These are phyloP conservation scores for Sinodicranocentrus sp. DNA, from an alignment of 2,888 invertebrate species.

Conservation along the genomic window DNA sequence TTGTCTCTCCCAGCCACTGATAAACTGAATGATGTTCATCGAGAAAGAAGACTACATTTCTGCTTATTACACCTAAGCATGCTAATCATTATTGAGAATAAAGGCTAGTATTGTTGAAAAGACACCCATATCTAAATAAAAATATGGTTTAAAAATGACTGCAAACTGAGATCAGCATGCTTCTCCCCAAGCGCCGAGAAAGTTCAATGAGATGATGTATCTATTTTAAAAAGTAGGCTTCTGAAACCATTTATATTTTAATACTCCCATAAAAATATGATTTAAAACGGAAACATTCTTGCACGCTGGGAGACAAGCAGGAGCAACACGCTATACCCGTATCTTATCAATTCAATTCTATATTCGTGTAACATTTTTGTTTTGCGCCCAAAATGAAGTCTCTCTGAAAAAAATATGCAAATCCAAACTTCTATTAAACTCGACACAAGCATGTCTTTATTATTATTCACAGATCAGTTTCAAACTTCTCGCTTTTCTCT, in stretches of 20 bases:
- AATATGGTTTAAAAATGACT: no score
- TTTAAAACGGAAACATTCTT: slow-evolving; percentile 28
- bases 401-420: background rate
- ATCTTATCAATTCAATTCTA: background rate
- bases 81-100: no score
- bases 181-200: no score
- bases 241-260: slow-evolving; percentile 23
- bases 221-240: slow-evolving; percentile 3
- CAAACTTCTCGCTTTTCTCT: slow-evolving; percentile 8
- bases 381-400: background rate
- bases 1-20: no score
- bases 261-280: slow-evolving; percentile 22
- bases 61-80: no score
- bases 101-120: no score
- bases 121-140: no score
- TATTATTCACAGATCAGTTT: slow-evolving; percentile 34
- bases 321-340: slow-evolving; percentile 13
- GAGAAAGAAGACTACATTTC: no score
- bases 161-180: no score
- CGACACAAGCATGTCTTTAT: slow-evolving; percentile 25
- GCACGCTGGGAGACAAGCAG: slow-evolving; percentile 12
- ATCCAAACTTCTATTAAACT: background rate
- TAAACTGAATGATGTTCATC: no score
- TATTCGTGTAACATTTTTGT: no score
- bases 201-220: background rate